Evolutionary conservation across 2,888 invertebrate genomes (phyloP).

Genomic region (Tetanocera ferruginea): DNA sequence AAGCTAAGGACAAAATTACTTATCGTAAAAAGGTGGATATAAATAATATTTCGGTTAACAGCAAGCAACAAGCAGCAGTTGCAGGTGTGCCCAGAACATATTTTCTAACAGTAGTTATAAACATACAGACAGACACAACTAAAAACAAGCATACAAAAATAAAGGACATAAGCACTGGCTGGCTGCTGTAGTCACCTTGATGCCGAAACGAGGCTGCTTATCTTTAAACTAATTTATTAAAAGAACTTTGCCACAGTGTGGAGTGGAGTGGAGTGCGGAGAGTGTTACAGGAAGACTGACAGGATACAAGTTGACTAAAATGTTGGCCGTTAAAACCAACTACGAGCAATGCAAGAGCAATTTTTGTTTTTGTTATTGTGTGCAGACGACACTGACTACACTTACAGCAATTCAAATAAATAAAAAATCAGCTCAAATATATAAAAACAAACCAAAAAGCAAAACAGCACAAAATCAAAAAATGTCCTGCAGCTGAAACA

Average conservation of each 20-base stretch:
- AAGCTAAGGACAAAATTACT: neutral
- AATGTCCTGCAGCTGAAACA: slow-evolving; percentile 30
- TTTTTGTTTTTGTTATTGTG: too few species aligned
- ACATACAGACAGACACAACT: neutral
- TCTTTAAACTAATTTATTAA: slow-evolving; percentile 62
- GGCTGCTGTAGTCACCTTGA: neutral
- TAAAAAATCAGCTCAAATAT: neutral
- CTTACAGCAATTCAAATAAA: neutral
- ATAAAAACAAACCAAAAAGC: neutral
- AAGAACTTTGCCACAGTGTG: slow-evolving; percentile 46
- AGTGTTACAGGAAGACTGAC: neutral
- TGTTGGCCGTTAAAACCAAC: neutral
- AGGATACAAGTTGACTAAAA: neutral
- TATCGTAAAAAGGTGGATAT: slow-evolving; percentile 13
- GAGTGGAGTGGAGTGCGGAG: too few species aligned
- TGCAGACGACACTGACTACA: neutral
- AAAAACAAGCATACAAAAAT: neutral
- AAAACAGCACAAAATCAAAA: slow-evolving; percentile 11
- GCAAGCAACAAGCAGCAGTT: neutral
- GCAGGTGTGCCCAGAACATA: neutral
- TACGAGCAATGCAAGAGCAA: neutral
- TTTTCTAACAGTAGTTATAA: neutral
- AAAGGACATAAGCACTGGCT: neutral
- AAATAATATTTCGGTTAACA: neutral
- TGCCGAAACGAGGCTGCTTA: slow-evolving; percentile 45